Conservation (phyloP, 2,888 invertebrate genomes). For the Neoitamus cyanurus region DNA sequence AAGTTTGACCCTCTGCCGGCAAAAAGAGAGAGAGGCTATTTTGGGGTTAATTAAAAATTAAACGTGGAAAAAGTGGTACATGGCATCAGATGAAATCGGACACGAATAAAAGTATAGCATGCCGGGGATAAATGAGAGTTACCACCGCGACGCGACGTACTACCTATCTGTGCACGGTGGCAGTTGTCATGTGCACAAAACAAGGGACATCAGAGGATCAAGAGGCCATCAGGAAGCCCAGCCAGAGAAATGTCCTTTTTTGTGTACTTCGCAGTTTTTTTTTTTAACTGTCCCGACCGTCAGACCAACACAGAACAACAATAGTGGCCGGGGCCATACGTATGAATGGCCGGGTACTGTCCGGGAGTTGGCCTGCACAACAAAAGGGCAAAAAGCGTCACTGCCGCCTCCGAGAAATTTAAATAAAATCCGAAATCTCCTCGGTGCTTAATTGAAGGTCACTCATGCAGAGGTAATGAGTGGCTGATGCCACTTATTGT, state of each 20-base stretch:
- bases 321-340: neutral
- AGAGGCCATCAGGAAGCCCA: neutral
- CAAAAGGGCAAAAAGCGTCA: neutral
- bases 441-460: constrained; percentile 58
- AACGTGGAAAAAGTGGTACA: neutral
- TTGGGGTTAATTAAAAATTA: neutral
- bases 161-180: neutral
- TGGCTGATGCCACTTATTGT: constrained; percentile 43
- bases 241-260: constrained; percentile 26
- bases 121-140: neutral
- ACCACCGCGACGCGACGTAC: neutral
- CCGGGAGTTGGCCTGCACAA: neutral
- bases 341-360: neutral
- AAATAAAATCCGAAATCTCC: constrained; percentile 41
- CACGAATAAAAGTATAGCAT: neutral
- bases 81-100: neutral
- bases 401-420: constrained; percentile 29
- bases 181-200: constrained; percentile 39
- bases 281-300: constrained; percentile 16
- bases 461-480: constrained; percentile 59
- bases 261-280: neutral
- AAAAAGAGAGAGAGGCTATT: neutral
- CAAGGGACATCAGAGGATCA: constrained; percentile 7
- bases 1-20: neutral
- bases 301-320: neutral